phyloP scores from a whole-genome alignment of 2,797 vertebrate genomes.

The Masticophis lateralis region DNA sequence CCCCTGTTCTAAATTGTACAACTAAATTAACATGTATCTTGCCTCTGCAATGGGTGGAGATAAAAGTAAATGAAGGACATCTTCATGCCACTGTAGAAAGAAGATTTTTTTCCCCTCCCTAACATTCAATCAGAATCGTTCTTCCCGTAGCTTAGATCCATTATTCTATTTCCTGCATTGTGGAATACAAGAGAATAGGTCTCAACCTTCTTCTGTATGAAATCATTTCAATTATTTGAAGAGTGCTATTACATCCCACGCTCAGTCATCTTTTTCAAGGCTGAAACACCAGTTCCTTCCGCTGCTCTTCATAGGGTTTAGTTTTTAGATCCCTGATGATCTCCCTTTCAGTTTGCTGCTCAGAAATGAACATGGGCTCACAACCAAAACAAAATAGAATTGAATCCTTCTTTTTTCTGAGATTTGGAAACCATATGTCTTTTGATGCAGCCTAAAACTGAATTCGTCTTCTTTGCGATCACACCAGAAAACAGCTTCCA shows the following conservation, averaged over 20 bases:
- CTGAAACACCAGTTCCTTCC: neutral
- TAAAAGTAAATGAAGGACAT: neutral
- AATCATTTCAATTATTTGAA: neutral
- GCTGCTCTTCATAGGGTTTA: neutral
- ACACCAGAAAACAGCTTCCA: neutral
- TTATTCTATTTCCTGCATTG: neutral
- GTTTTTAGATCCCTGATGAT: neutral
- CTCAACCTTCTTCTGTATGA: neutral
- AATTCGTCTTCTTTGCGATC: neutral
- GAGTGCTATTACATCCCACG: neutral
- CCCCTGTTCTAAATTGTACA: neutral
- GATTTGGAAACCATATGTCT: neutral
- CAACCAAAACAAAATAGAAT: neutral
- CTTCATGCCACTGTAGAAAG: neutral
- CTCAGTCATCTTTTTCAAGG: neutral
- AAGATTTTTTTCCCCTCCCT: neutral
- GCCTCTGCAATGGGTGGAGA: neutral
- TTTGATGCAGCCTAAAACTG: neutral
- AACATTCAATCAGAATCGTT: neutral
- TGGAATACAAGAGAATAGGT: neutral
- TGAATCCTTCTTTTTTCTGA: neutral
- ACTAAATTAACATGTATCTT: neutral
- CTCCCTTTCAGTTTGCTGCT: neutral
- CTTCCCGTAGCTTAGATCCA: neutral
- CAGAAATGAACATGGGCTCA: neutral